Conservation (phyloP, 2,888 invertebrate genomes). For the Hartigia nigra region DNA sequence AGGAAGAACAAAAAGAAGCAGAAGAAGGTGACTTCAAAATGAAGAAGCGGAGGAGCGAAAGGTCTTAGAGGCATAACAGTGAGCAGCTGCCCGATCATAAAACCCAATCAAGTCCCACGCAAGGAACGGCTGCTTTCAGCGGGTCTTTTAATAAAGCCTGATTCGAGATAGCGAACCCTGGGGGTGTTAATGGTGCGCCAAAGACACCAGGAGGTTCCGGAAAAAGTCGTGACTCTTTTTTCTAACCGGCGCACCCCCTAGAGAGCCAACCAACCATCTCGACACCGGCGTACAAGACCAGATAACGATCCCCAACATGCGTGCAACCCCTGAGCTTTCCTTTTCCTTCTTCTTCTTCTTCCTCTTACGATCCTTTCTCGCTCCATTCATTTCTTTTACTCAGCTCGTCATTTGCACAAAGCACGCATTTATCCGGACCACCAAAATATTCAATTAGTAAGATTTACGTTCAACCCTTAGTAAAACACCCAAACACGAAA, state of each 20-base stretch:
- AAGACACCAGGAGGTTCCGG: slow-evolving; percentile 45
- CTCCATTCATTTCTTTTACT: background rate
- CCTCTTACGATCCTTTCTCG: background rate
- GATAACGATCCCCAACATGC: slow-evolving; percentile 60
- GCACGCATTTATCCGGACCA: background rate
- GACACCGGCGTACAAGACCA: slow-evolving; percentile 51
- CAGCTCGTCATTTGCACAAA: background rate
- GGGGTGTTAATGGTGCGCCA: slow-evolving; percentile 46
- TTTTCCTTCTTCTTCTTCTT: background rate
- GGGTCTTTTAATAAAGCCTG: slow-evolving; percentile 47
- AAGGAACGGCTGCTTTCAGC: slow-evolving; percentile 31
- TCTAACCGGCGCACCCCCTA: slow-evolving; percentile 26
- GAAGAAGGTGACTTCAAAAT: background rate
- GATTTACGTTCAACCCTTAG: slow-evolving; percentile 40
- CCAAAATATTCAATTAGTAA: slow-evolving; percentile 53
- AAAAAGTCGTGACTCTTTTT: slow-evolving; percentile 28
- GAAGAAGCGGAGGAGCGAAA: background rate
- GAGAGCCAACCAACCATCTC: slow-evolving; percentile 46
- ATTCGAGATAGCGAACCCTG: slow-evolving; percentile 34
- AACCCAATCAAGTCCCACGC: slow-evolving; percentile 44
- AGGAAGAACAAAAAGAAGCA: slow-evolving; percentile 18
- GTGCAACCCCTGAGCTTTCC: slow-evolving; percentile 53
- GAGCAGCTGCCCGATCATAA: slow-evolving; percentile 36
- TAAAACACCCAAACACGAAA: background rate
- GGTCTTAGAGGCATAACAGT: background rate